Evolutionary conservation across 1,140 invertebrate species (phyloP).

Genomic region (Drosophila ironensis): DNA sequence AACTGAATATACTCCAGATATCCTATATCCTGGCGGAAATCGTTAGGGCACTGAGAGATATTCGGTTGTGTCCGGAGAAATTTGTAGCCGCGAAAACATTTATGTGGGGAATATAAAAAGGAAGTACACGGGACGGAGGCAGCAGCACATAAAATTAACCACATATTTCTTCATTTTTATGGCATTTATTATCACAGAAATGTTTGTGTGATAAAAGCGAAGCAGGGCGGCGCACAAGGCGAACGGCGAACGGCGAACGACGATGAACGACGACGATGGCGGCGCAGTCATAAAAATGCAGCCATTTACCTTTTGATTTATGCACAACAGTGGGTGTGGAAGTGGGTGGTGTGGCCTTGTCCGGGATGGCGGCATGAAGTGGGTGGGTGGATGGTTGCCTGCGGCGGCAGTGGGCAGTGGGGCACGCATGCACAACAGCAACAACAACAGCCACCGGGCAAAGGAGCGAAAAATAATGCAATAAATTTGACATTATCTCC

Average conservation of each 20-base stretch:
- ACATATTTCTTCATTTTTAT: conserved; percentile 81
- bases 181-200: conserved; percentile 80
- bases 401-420: background rate
- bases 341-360: background rate
- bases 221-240: conserved; percentile 31
- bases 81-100: conserved; percentile 77
- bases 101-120: conserved; percentile 74
- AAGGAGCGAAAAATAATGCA: conserved; percentile 71
- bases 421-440: conserved; percentile 48
- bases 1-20: conserved; percentile 22
- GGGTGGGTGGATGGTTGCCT: conserved; percentile 5
- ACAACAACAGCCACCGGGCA: too few species aligned
- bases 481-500: conserved; percentile 78
- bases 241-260: conserved; percentile 58
- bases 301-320: conserved; percentile 81
- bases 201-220: conserved; percentile 80
- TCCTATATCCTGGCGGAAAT: background rate
- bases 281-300: conserved; percentile 79
- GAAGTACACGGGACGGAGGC: conserved; percentile 40
- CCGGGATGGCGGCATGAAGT: background rate
- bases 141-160: conserved; percentile 79
- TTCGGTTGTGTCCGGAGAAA: conserved; percentile 41
- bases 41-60: conserved; percentile 24
- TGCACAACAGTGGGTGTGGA: conserved; percentile 50
- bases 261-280: conserved; percentile 61